Conservation (phyloP, 2,113 vertebrate genomes). For the Rutilus rutilus region DNA sequence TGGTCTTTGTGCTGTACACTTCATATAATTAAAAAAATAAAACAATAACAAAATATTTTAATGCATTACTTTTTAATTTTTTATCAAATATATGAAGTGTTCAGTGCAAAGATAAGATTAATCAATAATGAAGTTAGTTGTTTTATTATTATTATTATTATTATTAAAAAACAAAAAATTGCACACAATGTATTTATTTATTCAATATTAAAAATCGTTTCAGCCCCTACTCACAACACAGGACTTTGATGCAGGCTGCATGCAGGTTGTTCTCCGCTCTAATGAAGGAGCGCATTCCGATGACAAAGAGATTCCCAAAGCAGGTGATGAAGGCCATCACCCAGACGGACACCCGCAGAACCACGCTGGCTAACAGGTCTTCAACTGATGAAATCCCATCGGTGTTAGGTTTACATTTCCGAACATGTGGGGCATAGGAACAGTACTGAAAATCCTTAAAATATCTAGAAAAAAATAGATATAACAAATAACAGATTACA, state of each 20-base stretch:
- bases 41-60: too few species aligned
- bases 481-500: not conserved
- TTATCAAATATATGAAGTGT: too few species aligned
- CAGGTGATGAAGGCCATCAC: conserved; percentile 85
- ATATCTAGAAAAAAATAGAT: conserved; percentile 74
- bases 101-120: not conserved
- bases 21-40: too few species aligned
- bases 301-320: conserved; percentile 86
- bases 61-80: too few species aligned
- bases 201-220: not conserved
- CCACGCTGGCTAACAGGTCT: conserved; percentile 82
- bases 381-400: conserved; percentile 86
- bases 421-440: conserved; percentile 81
- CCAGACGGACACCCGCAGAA: conserved; percentile 85
- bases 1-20: too few species aligned
- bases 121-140: not conserved
- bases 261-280: conserved; percentile 83
- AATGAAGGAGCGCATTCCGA: conserved; percentile 84
- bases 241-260: conserved; percentile 84
- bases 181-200: not conserved
- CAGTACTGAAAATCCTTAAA: conserved; percentile 86
- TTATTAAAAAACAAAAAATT: too few species aligned
- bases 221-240: conserved; percentile 77
- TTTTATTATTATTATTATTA: too few species aligned
- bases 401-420: conserved; percentile 82